Evolutionary conservation across 30 jellyfish, hydroid and myxozoan species (phyloP).

Genomic region (Cassiopea xamachana): DNA sequence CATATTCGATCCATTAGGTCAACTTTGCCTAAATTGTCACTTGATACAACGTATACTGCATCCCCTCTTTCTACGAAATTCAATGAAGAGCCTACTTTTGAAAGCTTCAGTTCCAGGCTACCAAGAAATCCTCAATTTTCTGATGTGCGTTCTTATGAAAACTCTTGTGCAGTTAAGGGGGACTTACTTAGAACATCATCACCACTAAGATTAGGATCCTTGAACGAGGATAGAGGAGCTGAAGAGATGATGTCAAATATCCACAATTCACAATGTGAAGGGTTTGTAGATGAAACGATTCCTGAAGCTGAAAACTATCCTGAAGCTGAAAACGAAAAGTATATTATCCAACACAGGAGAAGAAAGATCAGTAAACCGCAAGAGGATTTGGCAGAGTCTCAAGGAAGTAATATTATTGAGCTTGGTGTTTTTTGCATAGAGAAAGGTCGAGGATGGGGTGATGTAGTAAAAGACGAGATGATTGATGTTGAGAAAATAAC

Average conservation of each 20-base stretch:
- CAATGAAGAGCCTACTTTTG: not conserved
- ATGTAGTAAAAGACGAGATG: too few species aligned
- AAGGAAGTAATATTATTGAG: too few species aligned
- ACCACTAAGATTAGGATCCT: not conserved
- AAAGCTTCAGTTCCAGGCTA: not conserved
- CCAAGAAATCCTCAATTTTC: not conserved
- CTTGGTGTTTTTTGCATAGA: too few species aligned
- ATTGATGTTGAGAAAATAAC: too few species aligned
- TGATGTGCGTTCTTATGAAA: not conserved
- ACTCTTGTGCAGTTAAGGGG: not conserved
- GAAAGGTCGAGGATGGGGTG: too few species aligned
- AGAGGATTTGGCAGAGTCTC: too few species aligned
- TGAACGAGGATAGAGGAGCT: not conserved
- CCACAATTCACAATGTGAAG: too few species aligned
- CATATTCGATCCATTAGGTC: conserved; percentile 8
- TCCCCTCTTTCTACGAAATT: not conserved
- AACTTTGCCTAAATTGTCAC: not conserved
- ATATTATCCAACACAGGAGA: too few species aligned
- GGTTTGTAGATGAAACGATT: too few species aligned
- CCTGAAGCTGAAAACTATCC: too few species aligned
- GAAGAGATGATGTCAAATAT: not conserved
- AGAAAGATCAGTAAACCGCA: too few species aligned
- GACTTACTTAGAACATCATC: not conserved
- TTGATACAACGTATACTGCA: not conserved
- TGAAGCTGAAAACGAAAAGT: too few species aligned